Evolutionary conservation across 2,113 vertebrate species (phyloP), one percentile per base, ranked within the genome.

Genomic region (Psammodynastes pulverulentus): DNA sequence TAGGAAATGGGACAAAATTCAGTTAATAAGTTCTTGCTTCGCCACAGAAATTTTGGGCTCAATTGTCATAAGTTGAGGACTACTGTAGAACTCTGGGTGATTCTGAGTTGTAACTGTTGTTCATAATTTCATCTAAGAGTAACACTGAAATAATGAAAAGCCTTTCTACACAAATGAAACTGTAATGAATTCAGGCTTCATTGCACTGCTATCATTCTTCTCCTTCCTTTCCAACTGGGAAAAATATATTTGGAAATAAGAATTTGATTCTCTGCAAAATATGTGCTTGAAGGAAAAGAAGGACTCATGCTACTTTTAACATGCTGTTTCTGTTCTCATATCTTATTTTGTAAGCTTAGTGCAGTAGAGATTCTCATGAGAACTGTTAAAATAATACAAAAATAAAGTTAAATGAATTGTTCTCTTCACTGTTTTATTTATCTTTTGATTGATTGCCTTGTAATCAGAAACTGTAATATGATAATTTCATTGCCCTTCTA

Each of bases 391-490:
- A 12, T n/a, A 12, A n/a, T 51, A 13, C 21, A 29, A 49, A 43
- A 88, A 13, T 54, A 43, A 54, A 56, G 34, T 89, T n/a, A 53
- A 72, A 23, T 39, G 5, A 9, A 84, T 62, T 19, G 15, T 49
- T 58, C 45, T 39, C 15, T 72, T 17, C 9, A 2, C 34, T 87
- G 54, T 88, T 86, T 26, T 17, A 56, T 56, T 49, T 87, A n/a
- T 29, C 84, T 92, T 10, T 2, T 52, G 86, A 53, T 92, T 26
- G 43, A 54, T 86, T 53, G 72, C 46, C 26, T 90, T 5, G 56
- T 58, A 2, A 0, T 72, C n/a, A 86, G 2, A 0, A 0, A 3
- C 0, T 0, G 48, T 79, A 87, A 79, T 39, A 8, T 79, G 67
- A 39, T 79, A 79, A 39, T 39, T 39, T 79, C 2, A 1, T 39